These are phyloP conservation scores for Cherax destructor DNA, from an alignment of 1,140 invertebrate genomes.

Conservation along the genomic window DNA sequence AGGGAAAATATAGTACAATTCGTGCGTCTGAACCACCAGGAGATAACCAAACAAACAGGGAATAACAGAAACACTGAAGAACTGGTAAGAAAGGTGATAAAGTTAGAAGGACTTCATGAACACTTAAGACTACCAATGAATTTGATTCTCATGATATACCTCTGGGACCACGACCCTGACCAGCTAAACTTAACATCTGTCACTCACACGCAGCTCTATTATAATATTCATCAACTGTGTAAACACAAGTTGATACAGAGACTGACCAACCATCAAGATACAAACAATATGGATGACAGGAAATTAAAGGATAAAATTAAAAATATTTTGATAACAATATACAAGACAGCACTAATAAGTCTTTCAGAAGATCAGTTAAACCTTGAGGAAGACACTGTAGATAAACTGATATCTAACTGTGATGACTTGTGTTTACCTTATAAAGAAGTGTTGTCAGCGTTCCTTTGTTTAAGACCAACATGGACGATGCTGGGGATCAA, in stretches of 20 bases:
- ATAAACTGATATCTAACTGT: neutral
- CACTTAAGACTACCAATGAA: constrained; percentile 13
- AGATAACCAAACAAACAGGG: neutral
- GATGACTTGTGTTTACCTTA: neutral
- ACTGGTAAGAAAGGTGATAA: neutral
- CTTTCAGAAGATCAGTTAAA: neutral
- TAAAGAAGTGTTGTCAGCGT: constrained; percentile 6
- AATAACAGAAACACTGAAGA: neutral
- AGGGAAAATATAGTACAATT: neutral
- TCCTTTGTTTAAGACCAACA: neutral
- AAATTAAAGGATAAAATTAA: neutral
- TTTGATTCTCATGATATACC: neutral
- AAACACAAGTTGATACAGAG: neutral
- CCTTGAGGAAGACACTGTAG: neutral
- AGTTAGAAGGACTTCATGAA: neutral
- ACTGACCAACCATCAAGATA: neutral
- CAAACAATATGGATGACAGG: neutral
- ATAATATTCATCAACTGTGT: constrained; percentile 4
- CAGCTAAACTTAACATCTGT: too few relatives aligned
- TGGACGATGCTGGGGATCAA: neutral
- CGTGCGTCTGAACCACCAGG: neutral
- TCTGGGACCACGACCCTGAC: neutral
- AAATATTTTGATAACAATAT: neutral
- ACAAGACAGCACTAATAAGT: neutral
- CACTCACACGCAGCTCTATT: neutral